A percentile compares a stretch with the other conserved stretches of the same genome.
Conservation (phyloP, 1,140 invertebrate species). For the Linepithema humile region DNA sequence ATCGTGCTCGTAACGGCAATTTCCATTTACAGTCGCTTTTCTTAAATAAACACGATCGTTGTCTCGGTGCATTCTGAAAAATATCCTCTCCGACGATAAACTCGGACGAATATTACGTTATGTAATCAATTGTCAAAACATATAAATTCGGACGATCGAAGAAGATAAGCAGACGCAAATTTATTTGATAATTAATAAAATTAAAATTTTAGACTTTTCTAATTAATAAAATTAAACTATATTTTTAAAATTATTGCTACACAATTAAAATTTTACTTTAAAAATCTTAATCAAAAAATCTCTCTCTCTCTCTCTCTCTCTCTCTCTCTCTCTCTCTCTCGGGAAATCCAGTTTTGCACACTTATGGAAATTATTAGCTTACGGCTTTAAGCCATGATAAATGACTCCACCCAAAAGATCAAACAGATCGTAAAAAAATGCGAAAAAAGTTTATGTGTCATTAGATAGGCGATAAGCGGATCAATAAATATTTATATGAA, state of each 20-base stretch:
- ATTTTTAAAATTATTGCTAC: too few relatives aligned
- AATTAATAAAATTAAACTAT: too few relatives aligned
- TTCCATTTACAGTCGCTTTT: constrained; percentile 27
- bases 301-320: too few relatives aligned
- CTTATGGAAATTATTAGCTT: too few relatives aligned
- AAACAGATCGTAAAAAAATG: constrained; percentile 17
- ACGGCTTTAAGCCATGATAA: not conserved
- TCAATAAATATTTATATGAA: constrained; percentile 46
- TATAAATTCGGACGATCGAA: not conserved
- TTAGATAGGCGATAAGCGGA: not conserved
- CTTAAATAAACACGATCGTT: constrained; percentile 10
- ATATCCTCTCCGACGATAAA: constrained; percentile 20
- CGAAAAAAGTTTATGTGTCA: constrained; percentile 19
- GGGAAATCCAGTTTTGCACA: too few relatives aligned
- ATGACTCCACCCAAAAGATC: constrained; percentile 16
- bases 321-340: too few relatives aligned
- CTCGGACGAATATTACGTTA: not conserved
- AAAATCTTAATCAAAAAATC: too few relatives aligned
- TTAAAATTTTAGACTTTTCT: too few relatives aligned
- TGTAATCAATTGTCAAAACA: constrained; percentile 6
- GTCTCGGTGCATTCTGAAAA: constrained; percentile 12
- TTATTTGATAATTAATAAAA: not conserved
- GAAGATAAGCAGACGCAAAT: not conserved
- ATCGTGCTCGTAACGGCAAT: constrained; percentile 2
- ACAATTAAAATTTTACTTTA: too few relatives aligned